Base-by-base conservation (phyloP, 2,888 invertebrate species). In the Ethmia dodecea region DNA sequence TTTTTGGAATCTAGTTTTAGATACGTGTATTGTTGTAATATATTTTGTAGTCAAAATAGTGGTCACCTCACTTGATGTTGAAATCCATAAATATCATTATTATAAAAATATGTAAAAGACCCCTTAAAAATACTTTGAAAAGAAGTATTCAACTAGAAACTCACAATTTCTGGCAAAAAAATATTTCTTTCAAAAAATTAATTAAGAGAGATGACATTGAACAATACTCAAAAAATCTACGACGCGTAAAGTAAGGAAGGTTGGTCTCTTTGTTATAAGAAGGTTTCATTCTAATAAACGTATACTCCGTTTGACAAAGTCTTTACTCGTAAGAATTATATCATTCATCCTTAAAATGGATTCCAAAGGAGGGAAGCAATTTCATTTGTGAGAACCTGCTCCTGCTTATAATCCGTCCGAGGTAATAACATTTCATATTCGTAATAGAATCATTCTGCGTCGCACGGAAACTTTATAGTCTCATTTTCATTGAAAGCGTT, bases 341-440 rank as follows among this genome's bases (percentile, higher is more conserved):
- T 69, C 75, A 73, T 80, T 83, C 75, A 80, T 80, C 77, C 78
- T 76, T 78, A 77, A 80, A 86, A 84, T 83, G 81, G 80, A 83
- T 86, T 81, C 80, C 80, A 70, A 80, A 80, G 77, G 67, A 80
- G 78, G 72, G 74, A 79, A 83, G 83, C 80, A 84, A 84, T 84
- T 84, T 86, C 83, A 81, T 84, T 83, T 83, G 80, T 76, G 71
- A 78, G 74, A 81, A 83, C 83, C 83, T 80, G 81, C 77, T 83
- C 53, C 79, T 81, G 71, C 83, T 84, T 84, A 83, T 86, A 86
- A 84, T 86, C 81, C 84, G 77, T 84, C 81, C 80, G 66, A 79
- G 73, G 81, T 84, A 86, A 84, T 86, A 86, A 78, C 83, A 81
- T 86, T 86, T 84, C 86, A 86, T 83, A 84, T 84, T 86, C 84